Base-by-base conservation (phyloP, 1,140 invertebrate genomes). In the Halotydeus destructor region DNA sequence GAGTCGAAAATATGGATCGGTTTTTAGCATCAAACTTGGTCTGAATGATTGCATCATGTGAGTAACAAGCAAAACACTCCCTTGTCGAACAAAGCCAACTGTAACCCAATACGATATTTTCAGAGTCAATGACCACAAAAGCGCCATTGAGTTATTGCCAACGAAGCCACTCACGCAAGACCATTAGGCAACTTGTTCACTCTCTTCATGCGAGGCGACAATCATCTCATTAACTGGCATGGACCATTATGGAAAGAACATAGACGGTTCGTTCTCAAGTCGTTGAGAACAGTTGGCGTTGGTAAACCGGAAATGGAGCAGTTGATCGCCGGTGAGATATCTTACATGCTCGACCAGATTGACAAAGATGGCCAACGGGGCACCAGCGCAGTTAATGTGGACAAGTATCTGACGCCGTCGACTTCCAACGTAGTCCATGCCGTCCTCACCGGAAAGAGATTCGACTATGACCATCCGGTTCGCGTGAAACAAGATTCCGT, bases 201-300 rank as follows among this genome's bases (percentile, higher is more conserved):
- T n/a, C n/a, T n/a, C n/a, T n/a, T n/a, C n/a, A n/a, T n/a, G n/a
- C n/a, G n/a, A n/a, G n/a, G n/a, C n/a, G n/a, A n/a, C n/a, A n/a
- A n/a, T n/a, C n/a, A n/a, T n/a, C n/a, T n/a, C n/a, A n/a, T n/a
- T n/a, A n/a, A n/a, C n/a, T n/a, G n/a, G 56, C 44, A 41, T 39
- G 78, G 79, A 0, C 51, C 64, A 6, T 52, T 73, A 3, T 85
- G 81, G 79, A 65, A 62, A 34, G 71, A 75, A 49, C 74, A 84
- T 47, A 64, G 78, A 30, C 61, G 62, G 35, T 84, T 83, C 59
- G 67, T 73, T 3, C 54, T 80, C 32, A 69, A 69, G 44, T 69
- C 74, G 41, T 62, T 86, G 46, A 65, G 67, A 23, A 61, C 70
- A 18, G 62, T 80, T 5, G 80, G 81, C 14, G 76, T 78, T 44